A percentile compares a stretch with the other conserved stretches of the same genome.
These are phyloP conservation scores for Ormyrus thymus DNA, from an alignment of 2,888 invertebrate genomes.

Conservation along the genomic window DNA sequence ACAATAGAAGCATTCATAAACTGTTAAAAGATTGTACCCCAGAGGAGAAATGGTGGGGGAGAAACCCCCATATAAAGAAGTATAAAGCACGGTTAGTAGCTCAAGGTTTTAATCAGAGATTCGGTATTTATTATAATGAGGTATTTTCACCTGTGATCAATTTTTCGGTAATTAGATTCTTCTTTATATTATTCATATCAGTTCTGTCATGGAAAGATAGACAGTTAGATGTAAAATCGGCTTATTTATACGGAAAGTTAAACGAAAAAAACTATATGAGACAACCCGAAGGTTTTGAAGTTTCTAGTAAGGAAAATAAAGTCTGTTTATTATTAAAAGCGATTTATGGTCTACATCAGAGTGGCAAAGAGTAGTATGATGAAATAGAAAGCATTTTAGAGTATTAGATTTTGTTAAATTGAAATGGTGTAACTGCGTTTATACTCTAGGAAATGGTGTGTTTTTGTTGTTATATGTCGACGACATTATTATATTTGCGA, in stretches of 20 bases:
- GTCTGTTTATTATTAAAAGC: slow-evolving; percentile 22
- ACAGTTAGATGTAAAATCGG: slow-evolving; percentile 31
- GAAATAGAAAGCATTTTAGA: slow-evolving; percentile 13
- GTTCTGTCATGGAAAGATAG: background rate
- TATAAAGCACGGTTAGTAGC: background rate
- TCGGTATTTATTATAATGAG: too few relatives aligned
- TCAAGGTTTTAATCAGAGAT: too few relatives aligned
- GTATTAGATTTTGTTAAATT: slow-evolving; percentile 9
- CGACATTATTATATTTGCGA: slow-evolving; percentile 6
- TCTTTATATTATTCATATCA: slow-evolving; percentile 18
- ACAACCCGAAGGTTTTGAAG: slow-evolving; percentile 13
- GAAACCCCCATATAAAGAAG: background rate
- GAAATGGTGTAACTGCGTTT: slow-evolving; percentile 11
- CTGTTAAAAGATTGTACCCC: too few relatives aligned
- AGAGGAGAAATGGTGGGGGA: background rate
- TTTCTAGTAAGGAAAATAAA: slow-evolving; percentile 2
- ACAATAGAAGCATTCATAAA: too few relatives aligned
- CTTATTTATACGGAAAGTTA: slow-evolving; percentile 16
- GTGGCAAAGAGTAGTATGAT: slow-evolving; percentile 14
- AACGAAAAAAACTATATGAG: slow-evolving; percentile 24
- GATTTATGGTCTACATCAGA: slow-evolving; percentile 7
- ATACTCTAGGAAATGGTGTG: background rate
- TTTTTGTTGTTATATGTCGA: slow-evolving; percentile 7
- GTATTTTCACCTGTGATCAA: too few relatives aligned
- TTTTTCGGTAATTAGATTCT: too few relatives aligned